Evolutionary conservation across 2,888 invertebrate species (phyloP), one percentile per base, ranked within the genome.

Genomic region (Megastigmus dorsalis): DNA sequence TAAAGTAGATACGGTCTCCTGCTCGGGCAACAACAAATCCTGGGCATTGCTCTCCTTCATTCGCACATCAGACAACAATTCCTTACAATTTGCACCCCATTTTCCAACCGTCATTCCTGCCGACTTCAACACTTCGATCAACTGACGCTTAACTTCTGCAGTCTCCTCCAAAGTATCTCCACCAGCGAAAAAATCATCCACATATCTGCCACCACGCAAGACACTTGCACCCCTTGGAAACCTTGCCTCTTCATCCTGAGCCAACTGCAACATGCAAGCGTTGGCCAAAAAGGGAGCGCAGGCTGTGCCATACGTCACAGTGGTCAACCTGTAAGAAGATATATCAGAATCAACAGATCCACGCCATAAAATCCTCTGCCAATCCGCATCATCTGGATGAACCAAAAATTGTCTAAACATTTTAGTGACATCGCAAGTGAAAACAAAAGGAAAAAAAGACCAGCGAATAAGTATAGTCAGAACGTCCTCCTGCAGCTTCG

Each of bases 221-320:
- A 18, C 23, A 9, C 6, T 2, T 1, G 69, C 30, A 1, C n/a
- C 59, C 2, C 3, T 10, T 2, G 50, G 59, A 26, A 36, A 59
- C 0, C 2, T 1, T 10, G 18, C 3, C 3, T 30, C 6, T 10
- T 38, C 15, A 15, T 45, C 23, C 1, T 45, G 15, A 2, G 55
- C 67, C 0, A 73, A 20, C 9, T 60, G 43, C 6, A 52, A 23
- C 41, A 68, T 9, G 13, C 60, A 59, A 1, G 59, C n/a, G 4
- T 38, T 60, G 1, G 82, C 78, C 2, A 78, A 41, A 57, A 69
- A 82, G 0, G 81, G 79, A 0, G 79, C 79, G 9, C 77, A 63
- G 2, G 79, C 76, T 0, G 75, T 77, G 1, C 82, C 57, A 20
- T 33, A 59, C 5, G 38, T 41, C 13, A 59, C 57, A 1, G 57